phyloP scores from a whole-genome alignment of 2,888 invertebrate genomes.

The Andrena trimmerana region DNA sequence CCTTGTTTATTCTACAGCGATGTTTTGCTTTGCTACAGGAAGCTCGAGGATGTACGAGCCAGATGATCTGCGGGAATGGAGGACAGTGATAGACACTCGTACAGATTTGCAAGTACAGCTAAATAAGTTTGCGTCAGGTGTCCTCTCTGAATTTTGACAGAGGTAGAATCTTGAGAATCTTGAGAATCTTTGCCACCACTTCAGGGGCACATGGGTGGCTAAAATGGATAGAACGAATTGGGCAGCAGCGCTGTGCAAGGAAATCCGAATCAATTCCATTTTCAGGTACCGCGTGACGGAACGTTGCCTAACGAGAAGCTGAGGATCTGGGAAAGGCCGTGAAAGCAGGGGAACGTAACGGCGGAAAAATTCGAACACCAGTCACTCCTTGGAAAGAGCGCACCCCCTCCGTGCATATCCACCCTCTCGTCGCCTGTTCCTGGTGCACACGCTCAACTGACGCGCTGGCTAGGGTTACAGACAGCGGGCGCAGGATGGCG shows the following conservation, averaged over 20 bases:
- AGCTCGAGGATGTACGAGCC: no score
- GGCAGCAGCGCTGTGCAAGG: no score
- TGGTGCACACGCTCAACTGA: constrained; percentile 9
- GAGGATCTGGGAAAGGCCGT: not conserved
- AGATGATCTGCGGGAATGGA: no score
- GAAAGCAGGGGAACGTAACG: constrained; percentile 19
- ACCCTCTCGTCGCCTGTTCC: not conserved
- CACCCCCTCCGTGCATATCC: constrained; percentile 21
- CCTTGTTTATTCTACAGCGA: not conserved
- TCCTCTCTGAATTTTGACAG: no score
- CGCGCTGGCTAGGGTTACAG: constrained; percentile 38
- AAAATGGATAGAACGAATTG: no score
- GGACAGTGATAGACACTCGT: no score
- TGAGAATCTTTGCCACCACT: no score
- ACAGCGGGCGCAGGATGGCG: constrained; percentile 15
- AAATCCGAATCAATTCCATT: not conserved
- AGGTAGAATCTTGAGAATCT: no score
- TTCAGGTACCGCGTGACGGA: not conserved
- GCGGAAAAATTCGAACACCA: constrained; percentile 52
- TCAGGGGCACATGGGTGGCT: no score
- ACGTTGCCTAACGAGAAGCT: not conserved
- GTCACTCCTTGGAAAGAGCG: constrained; percentile 49
- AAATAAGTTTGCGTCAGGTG: no score
- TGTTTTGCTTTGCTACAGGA: not conserved
- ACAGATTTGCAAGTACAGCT: no score